phyloP scores from a whole-genome alignment of 2,113 vertebrate species.

The Siniperca chuatsi region DNA sequence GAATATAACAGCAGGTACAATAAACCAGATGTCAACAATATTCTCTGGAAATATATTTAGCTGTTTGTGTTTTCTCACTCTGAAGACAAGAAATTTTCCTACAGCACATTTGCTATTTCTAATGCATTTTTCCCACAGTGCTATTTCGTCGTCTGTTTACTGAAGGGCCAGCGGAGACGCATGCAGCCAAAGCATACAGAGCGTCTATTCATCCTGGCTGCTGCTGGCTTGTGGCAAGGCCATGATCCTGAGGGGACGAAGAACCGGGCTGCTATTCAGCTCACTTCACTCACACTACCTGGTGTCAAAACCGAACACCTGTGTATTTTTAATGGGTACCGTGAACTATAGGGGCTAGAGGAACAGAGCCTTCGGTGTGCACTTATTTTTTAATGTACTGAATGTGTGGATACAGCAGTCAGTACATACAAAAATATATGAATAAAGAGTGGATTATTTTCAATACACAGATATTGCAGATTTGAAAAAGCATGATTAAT shows the following conservation, averaged over 20 bases:
- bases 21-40: neutral
- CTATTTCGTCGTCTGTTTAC: conserved; percentile 70
- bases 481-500: neutral
- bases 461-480: neutral
- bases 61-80: conserved; percentile 23
- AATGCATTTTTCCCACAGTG: conserved; percentile 59
- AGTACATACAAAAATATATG: neutral
- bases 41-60: conserved; percentile 13
- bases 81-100: conserved; percentile 35
- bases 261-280: conserved; percentile 31
- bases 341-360: neutral
- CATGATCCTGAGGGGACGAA: conserved; percentile 59
- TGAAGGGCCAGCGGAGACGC: conserved; percentile 53
- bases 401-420: neutral
- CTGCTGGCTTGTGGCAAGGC: conserved; percentile 56
- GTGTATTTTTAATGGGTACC: conserved; percentile 20
- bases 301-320: conserved; percentile 59
- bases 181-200: conserved; percentile 66
- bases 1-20: conserved; percentile 26
- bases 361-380: neutral
- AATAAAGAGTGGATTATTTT: neutral
- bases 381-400: neutral
- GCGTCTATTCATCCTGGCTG: conserved; percentile 77
- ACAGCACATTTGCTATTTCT: conserved; percentile 46
- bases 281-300: conserved; percentile 23